Conservation (phyloP, 2,888 invertebrate genomes). For the Anodontia alba region DNA sequence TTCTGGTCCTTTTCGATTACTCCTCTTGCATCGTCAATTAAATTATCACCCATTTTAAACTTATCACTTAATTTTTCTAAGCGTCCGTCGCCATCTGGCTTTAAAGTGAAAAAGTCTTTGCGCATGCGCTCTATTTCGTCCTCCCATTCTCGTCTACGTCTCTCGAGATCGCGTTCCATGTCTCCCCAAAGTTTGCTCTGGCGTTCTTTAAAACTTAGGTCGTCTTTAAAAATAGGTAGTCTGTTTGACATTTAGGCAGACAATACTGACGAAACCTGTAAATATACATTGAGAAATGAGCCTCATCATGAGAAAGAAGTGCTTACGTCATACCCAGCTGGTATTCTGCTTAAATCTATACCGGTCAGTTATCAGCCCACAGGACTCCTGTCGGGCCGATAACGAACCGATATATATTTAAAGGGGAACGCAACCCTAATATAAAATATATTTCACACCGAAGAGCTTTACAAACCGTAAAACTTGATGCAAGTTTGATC, state of each 20-base stretch:
- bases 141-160: conserved; percentile 81
- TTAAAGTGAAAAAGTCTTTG: conserved; percentile 82
- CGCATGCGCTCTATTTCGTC: conserved; percentile 82
- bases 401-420: no score
- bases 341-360: no score
- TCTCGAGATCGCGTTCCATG: conserved; percentile 82
- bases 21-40: conserved; percentile 67
- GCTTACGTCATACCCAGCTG: no score
- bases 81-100: conserved; percentile 70
- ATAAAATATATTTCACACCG: no score
- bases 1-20: conserved; percentile 73
- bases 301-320: conserved; percentile 2
- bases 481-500: no score
- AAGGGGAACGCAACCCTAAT: no score
- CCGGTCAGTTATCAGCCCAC: no score
- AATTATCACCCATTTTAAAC: conserved; percentile 64
- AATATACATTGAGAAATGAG: no score
- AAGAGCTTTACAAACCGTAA: no score
- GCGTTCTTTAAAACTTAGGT: conserved; percentile 81
- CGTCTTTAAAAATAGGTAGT: conserved; percentile 83
- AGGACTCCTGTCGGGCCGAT: no score
- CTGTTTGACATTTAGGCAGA: conserved; percentile 74
- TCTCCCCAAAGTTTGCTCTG: conserved; percentile 81
- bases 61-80: conserved; percentile 69
- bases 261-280: conserved; percentile 43